Percentiles rank a stretch among this genome's conserved stretches.
phyloP scores from a whole-genome alignment of 2,888 invertebrate genomes.

The Catocala nupta region DNA sequence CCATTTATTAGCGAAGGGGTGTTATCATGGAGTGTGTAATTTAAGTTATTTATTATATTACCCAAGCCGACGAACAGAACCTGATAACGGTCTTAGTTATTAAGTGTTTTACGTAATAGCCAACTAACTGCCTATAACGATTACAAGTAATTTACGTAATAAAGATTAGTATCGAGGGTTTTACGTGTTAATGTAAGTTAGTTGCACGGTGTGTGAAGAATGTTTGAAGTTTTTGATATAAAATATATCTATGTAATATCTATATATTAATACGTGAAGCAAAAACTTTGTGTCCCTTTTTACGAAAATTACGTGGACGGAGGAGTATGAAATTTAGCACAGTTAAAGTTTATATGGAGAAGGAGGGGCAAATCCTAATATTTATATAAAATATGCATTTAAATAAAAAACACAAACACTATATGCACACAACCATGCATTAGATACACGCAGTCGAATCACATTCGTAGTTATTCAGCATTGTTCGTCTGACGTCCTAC shows the following conservation, averaged over 20 bases:
- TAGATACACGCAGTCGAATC: too few relatives aligned
- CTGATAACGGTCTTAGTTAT: conserved; percentile 53
- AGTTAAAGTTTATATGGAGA: too few relatives aligned
- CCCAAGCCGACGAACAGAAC: conserved; percentile 43
- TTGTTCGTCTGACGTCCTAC: too few relatives aligned
- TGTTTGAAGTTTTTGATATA: conserved; percentile 22
- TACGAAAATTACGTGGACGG: too few relatives aligned
- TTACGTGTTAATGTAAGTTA: conserved; percentile 26
- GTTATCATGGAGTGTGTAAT: conserved; percentile 40
- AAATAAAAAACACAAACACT: too few relatives aligned
- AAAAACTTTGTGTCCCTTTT: too few relatives aligned
- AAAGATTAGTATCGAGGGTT: conserved; percentile 43
- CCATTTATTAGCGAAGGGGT: conserved; percentile 9
- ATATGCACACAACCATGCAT: too few relatives aligned
- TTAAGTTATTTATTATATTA: conserved; percentile 55
- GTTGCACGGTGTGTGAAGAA: conserved; percentile 24
- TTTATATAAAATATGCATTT: too few relatives aligned
- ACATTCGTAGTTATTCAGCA: too few relatives aligned
- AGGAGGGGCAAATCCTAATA: too few relatives aligned
- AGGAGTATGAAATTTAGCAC: too few relatives aligned
- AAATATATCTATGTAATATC: conserved; percentile 16
- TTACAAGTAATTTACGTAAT: conserved; percentile 50
- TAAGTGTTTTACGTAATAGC: conserved; percentile 51
- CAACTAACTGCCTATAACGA: conserved; percentile 42
- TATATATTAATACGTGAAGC: too few relatives aligned